A percentile compares a stretch with the other conserved stretches of the same genome.
Conservation (phyloP, 2,797 vertebrate species). For the Sylvia borin region DNA sequence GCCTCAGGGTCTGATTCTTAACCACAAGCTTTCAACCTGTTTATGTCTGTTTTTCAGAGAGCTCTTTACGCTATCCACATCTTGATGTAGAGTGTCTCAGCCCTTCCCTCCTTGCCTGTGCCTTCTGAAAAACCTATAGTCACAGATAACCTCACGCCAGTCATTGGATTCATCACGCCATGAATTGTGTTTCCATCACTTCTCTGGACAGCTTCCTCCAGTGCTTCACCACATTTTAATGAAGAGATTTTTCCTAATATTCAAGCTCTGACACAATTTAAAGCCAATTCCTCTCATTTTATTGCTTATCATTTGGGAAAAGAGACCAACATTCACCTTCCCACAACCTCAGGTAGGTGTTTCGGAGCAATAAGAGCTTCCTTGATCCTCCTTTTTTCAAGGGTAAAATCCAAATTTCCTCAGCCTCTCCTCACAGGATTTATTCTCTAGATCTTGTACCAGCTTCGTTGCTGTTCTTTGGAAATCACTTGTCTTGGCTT, state of each 20-base stretch:
- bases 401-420: background rate
- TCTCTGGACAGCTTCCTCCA: background rate
- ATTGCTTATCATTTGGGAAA: background rate
- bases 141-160: background rate
- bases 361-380: background rate
- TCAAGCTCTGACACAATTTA: background rate
- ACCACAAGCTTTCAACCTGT: background rate
- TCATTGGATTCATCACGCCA: background rate
- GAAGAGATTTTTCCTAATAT: background rate
- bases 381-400: background rate
- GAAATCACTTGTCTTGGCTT: background rate
- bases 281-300: background rate
- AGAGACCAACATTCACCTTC: background rate
- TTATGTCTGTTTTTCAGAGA: background rate
- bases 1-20: background rate
- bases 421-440: background rate
- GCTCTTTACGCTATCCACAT: background rate
- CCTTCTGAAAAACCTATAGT: background rate
- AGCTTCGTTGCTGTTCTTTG: rapidly evolving
- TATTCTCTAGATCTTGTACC: background rate
- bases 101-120: background rate
- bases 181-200: background rate
- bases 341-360: background rate
- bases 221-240: background rate
- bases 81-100: background rate